Percentiles rank a stretch among this genome's conserved stretches.
Evolutionary conservation across 53 echinoderm and acorn worm genomes (phyloP).

Genomic region (Stichopus horrens): DNA sequence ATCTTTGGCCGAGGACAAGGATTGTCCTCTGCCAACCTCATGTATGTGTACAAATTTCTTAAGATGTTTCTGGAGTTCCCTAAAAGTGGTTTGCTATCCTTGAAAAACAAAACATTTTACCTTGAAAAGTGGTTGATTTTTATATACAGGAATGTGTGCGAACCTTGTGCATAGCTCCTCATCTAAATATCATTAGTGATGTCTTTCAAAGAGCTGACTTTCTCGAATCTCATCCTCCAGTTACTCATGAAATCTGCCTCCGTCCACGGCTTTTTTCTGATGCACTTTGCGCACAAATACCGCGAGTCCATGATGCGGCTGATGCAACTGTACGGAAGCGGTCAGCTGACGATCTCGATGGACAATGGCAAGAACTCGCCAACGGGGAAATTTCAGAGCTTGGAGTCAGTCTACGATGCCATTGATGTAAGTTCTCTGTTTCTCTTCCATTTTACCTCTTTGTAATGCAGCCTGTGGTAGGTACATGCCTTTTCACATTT

Average conservation of each 20-base stretch:
- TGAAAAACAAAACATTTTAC: no score
- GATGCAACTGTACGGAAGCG: conserved; percentile 54
- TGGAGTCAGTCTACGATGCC: conserved; percentile 66
- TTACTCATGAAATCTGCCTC: conserved; percentile 66
- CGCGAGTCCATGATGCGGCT: conserved; percentile 59
- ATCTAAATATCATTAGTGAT: neutral
- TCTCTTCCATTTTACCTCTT: no score
- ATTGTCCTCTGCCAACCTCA: no score
- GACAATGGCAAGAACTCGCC: conserved; percentile 69
- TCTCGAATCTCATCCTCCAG: conserved; percentile 30
- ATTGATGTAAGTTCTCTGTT: conserved; percentile 61
- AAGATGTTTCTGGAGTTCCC: no score
- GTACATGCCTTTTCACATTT: no score
- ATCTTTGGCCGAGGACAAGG: no score
- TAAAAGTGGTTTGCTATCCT: no score
- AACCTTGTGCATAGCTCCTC: no score
- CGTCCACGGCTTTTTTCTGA: conserved; percentile 70
- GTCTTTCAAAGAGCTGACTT: neutral
- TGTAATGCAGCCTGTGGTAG: no score
- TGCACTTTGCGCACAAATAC: conserved; percentile 54
- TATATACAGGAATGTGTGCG: no score
- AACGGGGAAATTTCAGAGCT: conserved; percentile 58
- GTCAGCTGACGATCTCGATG: conserved; percentile 58
- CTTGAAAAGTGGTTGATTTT: no score
- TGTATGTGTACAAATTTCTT: no score